Conservation (phyloP, 2,888 invertebrate species). For the Diabrotica balteata region DNA sequence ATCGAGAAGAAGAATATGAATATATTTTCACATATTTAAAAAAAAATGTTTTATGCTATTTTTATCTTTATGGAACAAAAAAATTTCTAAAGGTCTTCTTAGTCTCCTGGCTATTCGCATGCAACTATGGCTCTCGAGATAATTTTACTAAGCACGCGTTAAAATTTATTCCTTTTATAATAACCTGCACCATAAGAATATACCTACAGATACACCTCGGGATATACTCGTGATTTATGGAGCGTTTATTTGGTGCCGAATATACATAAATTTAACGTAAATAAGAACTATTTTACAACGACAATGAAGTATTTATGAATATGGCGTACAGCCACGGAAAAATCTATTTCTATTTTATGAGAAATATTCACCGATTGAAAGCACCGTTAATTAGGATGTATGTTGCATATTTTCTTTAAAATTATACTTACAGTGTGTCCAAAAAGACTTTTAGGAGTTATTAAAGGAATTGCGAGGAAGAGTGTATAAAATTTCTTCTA, state of each 20-base stretch:
- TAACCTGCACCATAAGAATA: conserved; percentile 5
- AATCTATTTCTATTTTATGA: not conserved
- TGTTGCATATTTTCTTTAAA: too few relatives aligned
- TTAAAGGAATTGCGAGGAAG: too few relatives aligned
- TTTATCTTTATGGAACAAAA: too few relatives aligned
- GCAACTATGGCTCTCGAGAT: conserved; percentile 1
- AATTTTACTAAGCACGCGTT: conserved; percentile 3
- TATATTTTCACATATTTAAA: too few relatives aligned
- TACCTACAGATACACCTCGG: conserved; percentile 9
- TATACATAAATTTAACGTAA: conserved; percentile 17
- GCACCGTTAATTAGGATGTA: too few relatives aligned
- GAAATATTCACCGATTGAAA: too few relatives aligned
- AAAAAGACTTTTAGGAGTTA: too few relatives aligned
- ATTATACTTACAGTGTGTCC: too few relatives aligned
- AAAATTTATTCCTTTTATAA: conserved; percentile 11
- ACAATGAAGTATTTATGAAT: conserved; percentile 12
- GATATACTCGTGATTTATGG: conserved; percentile 13
- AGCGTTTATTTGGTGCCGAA: conserved; percentile 16
- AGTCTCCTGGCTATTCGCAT: not conserved
- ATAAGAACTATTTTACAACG: conserved; percentile 17
- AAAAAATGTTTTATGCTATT: too few relatives aligned
- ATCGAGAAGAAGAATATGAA: too few relatives aligned
- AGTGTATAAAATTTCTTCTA: too few relatives aligned
- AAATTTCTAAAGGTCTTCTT: not conserved
- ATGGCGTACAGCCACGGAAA: not conserved